phyloP scores from a whole-genome alignment of 2,113 vertebrate species.

The Callopanchax toddi region DNA sequence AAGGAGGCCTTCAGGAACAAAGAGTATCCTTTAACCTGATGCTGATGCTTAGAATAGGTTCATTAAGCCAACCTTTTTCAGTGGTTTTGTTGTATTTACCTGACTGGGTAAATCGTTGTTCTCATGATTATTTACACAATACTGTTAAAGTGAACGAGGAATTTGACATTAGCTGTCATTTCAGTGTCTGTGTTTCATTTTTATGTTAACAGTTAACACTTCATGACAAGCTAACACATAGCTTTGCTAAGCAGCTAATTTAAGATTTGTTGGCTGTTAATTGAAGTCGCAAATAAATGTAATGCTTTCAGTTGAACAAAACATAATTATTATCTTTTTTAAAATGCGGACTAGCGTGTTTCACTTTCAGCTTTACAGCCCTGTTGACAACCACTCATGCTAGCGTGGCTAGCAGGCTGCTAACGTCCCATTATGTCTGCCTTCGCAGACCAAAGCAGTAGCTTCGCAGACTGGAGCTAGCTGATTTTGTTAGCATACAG shows the following conservation, averaged over 20 bases:
- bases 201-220: slow-evolving; percentile 33
- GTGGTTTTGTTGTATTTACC: neutral
- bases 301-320: rapidly evolving
- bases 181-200: slow-evolving; percentile 9
- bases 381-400: slow-evolving; percentile 26
- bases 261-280: neutral
- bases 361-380: slow-evolving; percentile 10
- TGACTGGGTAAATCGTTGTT: rapidly evolving
- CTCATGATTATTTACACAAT: too few relatives aligned
- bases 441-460: slow-evolving; percentile 4
- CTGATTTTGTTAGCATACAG: slow-evolving; percentile 18
- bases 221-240: slow-evolving; percentile 20
- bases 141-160: too few relatives aligned
- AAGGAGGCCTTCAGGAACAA: slow-evolving; percentile 96
- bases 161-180: slow-evolving; percentile 27
- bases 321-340: neutral
- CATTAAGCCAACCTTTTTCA: slow-evolving; percentile 3
- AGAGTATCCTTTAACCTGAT: slow-evolving; percentile 89
- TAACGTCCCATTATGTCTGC: slow-evolving; percentile 48
- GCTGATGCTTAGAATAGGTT: slow-evolving; percentile 29
- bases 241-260: neutral
- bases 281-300: rapidly evolving
- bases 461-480: slow-evolving; percentile 10
- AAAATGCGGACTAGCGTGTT: slow-evolving; percentile 1
- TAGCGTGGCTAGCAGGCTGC: slow-evolving; percentile 37